Conservation (phyloP, 2,113 vertebrate species). For the Aleadryas rufinucha region DNA sequence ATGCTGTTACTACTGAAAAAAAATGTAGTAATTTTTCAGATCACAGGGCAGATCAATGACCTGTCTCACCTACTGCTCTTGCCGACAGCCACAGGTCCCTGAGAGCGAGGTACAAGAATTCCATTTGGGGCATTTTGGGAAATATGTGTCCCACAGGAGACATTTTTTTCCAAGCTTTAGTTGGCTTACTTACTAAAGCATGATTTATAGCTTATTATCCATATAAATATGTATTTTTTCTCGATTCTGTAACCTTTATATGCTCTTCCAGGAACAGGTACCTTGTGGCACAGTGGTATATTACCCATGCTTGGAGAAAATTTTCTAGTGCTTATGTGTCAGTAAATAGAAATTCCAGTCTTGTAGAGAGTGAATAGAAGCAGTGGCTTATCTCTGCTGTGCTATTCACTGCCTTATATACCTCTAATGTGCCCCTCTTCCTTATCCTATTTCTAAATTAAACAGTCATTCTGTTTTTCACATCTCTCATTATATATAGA, state of each 20-base stretch:
- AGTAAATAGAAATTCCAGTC: background rate
- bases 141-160: background rate
- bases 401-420: constrained; percentile 12
- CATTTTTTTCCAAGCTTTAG: background rate
- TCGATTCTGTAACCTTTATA: background rate
- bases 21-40: background rate
- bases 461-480: constrained; percentile 54
- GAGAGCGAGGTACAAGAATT: background rate
- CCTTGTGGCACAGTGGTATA: background rate
- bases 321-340: background rate
- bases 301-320: background rate
- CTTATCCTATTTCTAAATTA: constrained; percentile 48
- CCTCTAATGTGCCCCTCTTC: constrained; percentile 11
- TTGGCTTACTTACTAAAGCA: background rate
- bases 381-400: background rate
- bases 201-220: background rate
- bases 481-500: constrained; percentile 54
- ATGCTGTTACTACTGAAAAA: background rate
- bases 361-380: background rate
- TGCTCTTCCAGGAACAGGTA: background rate
- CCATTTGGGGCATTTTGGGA: background rate
- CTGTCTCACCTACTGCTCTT: background rate
- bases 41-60: background rate
- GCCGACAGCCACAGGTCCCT: background rate
- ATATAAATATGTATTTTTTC: background rate